Conservation (phyloP, 2,113 vertebrate genomes). For the Lophochroa leadbeateri region DNA sequence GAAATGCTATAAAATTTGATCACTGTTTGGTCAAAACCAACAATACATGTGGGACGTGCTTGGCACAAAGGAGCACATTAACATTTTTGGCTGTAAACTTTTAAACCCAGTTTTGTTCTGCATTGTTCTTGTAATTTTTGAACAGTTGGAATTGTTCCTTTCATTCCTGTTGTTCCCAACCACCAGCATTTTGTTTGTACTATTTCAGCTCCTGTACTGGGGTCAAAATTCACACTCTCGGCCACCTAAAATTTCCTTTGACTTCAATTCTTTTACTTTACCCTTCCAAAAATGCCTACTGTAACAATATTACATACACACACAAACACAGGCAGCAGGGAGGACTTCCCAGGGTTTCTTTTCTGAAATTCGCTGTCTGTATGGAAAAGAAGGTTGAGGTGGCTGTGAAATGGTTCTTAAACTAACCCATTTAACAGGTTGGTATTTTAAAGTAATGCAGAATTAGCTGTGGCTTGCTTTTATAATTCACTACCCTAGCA, state of each 20-base stretch:
- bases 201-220: background rate
- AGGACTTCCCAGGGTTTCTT: background rate
- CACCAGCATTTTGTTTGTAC: background rate
- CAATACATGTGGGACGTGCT: background rate
- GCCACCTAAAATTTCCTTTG: background rate
- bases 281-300: background rate
- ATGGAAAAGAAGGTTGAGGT: background rate
- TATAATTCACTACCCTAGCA: background rate
- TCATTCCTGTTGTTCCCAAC: background rate
- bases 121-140: background rate
- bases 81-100: background rate
- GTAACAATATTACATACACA: background rate
- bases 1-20: background rate
- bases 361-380: background rate
- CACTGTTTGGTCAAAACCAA: background rate
- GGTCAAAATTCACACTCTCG: background rate
- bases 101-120: background rate
- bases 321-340: background rate
- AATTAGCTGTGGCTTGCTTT: background rate
- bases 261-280: background rate
- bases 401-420: background rate
- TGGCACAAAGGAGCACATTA: background rate
- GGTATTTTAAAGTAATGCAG: background rate
- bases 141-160: background rate
- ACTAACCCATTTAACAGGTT: background rate